Conservation (phyloP, 1,140 invertebrate genomes). For the Drosophila melanica region DNA sequence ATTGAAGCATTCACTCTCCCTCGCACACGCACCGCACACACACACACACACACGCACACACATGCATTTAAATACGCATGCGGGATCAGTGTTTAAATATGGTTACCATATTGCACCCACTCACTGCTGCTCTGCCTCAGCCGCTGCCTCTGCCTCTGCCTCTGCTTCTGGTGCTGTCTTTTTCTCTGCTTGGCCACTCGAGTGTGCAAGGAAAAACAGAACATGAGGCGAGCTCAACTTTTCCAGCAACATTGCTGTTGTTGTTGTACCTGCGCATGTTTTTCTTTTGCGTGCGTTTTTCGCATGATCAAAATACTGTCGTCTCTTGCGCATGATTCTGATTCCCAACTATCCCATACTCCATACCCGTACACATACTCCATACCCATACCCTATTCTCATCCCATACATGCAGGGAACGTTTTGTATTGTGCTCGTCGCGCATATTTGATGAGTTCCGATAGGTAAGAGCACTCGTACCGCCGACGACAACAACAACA, state of each 20-base stretch:
- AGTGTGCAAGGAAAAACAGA: slow-evolving; percentile 49
- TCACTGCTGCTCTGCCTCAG: slow-evolving; percentile 26
- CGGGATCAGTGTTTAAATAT: slow-evolving; percentile 76
- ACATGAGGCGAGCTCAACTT: slow-evolving; percentile 56
- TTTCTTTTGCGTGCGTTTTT: slow-evolving; percentile 79
- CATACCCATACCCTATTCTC: slow-evolving; percentile 12
- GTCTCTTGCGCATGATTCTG: slow-evolving; percentile 47
- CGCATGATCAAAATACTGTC: slow-evolving; percentile 76
- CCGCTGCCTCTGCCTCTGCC: background rate
- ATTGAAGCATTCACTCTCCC: slow-evolving; percentile 54
- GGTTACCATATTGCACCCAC: slow-evolving; percentile 79
- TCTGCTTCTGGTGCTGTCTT: slow-evolving; percentile 8
- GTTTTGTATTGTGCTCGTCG: slow-evolving; percentile 62
- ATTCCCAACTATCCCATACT: slow-evolving; percentile 23
- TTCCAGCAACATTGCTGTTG: slow-evolving; percentile 46
- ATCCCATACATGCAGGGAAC: slow-evolving; percentile 42
- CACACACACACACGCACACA: slow-evolving; percentile 9
- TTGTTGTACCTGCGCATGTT: slow-evolving; percentile 75
- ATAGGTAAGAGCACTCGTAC: slow-evolving; percentile 41
- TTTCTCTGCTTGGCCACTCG: slow-evolving; percentile 11
- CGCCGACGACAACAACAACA: slow-evolving; percentile 20
- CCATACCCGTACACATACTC: slow-evolving; percentile 3
- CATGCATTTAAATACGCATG: slow-evolving; percentile 39
- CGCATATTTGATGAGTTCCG: slow-evolving; percentile 78
- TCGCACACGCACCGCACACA: slow-evolving; percentile 35